Evolutionary conservation across 1,140 invertebrate species (phyloP).

Genomic region (Cydia fagiglandana): DNA sequence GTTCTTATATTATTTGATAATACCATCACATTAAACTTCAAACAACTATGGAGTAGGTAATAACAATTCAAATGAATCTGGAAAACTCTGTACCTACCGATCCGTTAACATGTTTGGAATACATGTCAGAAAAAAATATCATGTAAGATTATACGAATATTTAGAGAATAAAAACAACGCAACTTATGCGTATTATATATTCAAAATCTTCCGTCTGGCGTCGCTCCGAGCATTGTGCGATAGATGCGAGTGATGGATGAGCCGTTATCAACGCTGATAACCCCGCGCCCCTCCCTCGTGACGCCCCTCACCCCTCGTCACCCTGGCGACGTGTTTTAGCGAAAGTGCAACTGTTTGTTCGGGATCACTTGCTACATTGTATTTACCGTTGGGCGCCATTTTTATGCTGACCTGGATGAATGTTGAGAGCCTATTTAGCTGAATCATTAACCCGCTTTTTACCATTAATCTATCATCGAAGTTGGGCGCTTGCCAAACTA

Average conservation of each 20-base stretch:
- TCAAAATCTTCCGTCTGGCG: conserved; percentile 65
- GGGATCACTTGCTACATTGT: conserved; percentile 13
- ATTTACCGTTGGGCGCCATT: conserved; percentile 20
- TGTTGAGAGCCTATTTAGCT: background rate
- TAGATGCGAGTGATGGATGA: conserved; percentile 68
- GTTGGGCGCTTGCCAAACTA: conserved; percentile 11
- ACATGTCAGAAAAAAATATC: no score
- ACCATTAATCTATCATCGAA: conserved; percentile 10
- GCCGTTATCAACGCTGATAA: conserved; percentile 70
- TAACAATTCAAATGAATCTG: no score
- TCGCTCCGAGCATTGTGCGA: conserved; percentile 51
- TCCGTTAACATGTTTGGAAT: no score
- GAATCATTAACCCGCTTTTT: background rate
- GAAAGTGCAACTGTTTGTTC: conserved; percentile 35
- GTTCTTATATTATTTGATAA: background rate
- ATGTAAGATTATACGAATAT: background rate
- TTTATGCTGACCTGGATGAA: conserved; percentile 12
- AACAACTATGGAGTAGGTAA: background rate
- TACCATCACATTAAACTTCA: background rate
- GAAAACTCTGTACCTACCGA: no score
- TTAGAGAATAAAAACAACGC: background rate
- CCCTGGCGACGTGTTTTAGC: conserved; percentile 37
- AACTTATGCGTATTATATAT: conserved; percentile 39
- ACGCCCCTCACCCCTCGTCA: conserved; percentile 36
- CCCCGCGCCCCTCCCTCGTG: conserved; percentile 55